Evolutionary conservation across 2,888 invertebrate genomes (phyloP), one percentile per base, ranked within the genome.

Genomic region (Dioctria rufipes): DNA sequence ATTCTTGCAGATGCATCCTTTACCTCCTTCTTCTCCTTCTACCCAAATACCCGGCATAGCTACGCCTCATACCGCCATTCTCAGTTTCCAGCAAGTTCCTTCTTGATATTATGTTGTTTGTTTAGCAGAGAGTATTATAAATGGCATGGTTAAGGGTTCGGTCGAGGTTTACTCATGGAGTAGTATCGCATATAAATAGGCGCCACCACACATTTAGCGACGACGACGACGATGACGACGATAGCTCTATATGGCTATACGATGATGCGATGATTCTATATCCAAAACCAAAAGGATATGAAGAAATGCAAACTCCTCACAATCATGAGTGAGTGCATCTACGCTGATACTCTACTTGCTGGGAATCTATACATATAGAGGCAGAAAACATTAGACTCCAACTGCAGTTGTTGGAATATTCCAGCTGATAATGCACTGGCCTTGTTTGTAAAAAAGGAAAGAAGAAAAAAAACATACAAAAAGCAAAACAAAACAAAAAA

Each of bases 301-400:
- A 73, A 73, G 73, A 73, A 73, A 73, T 73, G 73, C 73, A 73
- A 73, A 73, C 73, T 73, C 73, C 73, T 73, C 73, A 73, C 73
- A 73, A 73, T 73, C 58, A 73, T 42, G 73, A 73, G 25, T 25
- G 25, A 25, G 73, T 73, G 58, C 73, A 73, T 73, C 73, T 58
- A 13, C 40, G 40, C 49, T 40, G 39, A 58, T 66, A 40, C 6
- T 67, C 42, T 25, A 25, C 25, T 25, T 25, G 25, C 2, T 25
- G 25, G 25, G 25, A 2, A 2, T 25, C 46, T 25, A 25, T 25
- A 25, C 25, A 25, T 61, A 61, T 39, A 39, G 37, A 61, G 51
- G 39, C 60, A 58, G 58, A 73, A 58, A 25, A 25, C 25, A 25
- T 25, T 39, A 60, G 73, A 60, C 73, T 25, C 42, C 60, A 60